A percentile compares a stretch with the other conserved stretches of the same genome.
Conservation (phyloP, 2,113 vertebrate species). For the Macquaria ambigua region DNA sequence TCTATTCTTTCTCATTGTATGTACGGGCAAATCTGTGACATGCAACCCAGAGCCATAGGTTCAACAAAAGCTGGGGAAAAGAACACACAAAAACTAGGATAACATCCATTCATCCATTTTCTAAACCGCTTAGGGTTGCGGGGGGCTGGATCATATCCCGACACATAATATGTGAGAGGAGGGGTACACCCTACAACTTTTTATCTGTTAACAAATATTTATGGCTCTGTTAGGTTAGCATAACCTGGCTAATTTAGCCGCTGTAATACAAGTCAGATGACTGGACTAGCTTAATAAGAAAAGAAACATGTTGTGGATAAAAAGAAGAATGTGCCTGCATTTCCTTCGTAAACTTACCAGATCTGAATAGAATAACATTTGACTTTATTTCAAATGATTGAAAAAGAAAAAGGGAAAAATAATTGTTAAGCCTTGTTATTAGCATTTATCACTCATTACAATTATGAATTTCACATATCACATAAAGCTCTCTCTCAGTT, state of each 20-base stretch:
- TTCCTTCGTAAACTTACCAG: conserved; percentile 9
- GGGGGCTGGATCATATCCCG: not conserved
- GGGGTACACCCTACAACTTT: conserved; percentile 2
- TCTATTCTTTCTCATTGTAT: not conserved
- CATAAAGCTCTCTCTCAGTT: not conserved
- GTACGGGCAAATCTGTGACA: conserved; percentile 25
- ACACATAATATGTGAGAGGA: not conserved
- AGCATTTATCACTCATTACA: not conserved
- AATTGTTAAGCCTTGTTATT: not conserved
- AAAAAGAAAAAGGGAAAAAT: not conserved
- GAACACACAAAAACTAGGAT: not conserved
- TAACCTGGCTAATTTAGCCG: conserved; percentile 2
- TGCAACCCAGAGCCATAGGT: not conserved
- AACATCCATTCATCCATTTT: conserved; percentile 7
- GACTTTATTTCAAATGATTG: conserved; percentile 18
- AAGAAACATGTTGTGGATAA: not conserved
- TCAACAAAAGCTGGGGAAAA: conserved; percentile 5
- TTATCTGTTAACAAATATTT: conserved; percentile 22
- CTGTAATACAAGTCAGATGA: not conserved
- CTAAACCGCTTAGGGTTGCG: not conserved
- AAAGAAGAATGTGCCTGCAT: conserved; percentile 40
- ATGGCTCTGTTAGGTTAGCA: conserved; percentile 18
- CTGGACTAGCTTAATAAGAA: not conserved
- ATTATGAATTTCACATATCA: not conserved
- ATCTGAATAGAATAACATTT: conserved; percentile 27